Percentiles rank a stretch among this genome's conserved stretches.
Conservation (phyloP, 2,888 invertebrate species). For the Xestia ashworthii region DNA sequence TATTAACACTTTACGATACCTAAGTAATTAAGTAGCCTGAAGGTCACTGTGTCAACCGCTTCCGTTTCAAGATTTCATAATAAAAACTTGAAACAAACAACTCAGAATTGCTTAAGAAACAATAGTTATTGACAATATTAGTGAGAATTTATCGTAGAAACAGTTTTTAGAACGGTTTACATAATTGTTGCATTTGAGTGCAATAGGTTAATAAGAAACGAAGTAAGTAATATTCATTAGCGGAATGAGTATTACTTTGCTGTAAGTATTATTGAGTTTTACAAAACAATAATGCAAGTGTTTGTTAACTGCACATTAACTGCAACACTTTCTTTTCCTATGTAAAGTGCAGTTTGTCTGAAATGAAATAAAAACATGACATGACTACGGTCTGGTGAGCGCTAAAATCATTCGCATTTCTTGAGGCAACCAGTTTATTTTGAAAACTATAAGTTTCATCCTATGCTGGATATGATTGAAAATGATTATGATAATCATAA, state of each 20-base stretch:
- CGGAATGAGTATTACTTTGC: constrained; percentile 32
- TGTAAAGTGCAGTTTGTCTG: background rate
- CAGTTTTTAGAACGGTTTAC: constrained; percentile 23
- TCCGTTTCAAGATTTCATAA: constrained; percentile 12
- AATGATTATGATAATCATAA: background rate
- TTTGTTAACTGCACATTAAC: constrained; percentile 1
- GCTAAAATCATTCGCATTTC: background rate
- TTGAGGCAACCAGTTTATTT: background rate
- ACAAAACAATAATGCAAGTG: constrained; percentile 27
- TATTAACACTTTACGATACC: constrained; percentile 6
- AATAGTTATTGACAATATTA: constrained; percentile 18
- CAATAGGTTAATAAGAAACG: constrained; percentile 37
- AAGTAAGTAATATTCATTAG: constrained; percentile 31
- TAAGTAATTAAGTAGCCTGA: background rate
- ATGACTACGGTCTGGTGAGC: background rate
- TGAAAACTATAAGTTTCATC: background rate
- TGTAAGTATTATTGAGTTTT: constrained; percentile 10
- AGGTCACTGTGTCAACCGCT: constrained; percentile 16
- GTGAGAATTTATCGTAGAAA: constrained; percentile 18
- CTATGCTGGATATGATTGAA: background rate
- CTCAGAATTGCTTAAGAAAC: background rate
- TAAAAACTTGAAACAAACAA: constrained; percentile 2
- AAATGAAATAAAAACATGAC: background rate
- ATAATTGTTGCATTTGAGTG: constrained; percentile 31
- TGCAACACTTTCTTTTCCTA: constrained; percentile 28